phyloP scores from a whole-genome alignment of 1,140 invertebrate genomes.

The Tribolium madens region DNA sequence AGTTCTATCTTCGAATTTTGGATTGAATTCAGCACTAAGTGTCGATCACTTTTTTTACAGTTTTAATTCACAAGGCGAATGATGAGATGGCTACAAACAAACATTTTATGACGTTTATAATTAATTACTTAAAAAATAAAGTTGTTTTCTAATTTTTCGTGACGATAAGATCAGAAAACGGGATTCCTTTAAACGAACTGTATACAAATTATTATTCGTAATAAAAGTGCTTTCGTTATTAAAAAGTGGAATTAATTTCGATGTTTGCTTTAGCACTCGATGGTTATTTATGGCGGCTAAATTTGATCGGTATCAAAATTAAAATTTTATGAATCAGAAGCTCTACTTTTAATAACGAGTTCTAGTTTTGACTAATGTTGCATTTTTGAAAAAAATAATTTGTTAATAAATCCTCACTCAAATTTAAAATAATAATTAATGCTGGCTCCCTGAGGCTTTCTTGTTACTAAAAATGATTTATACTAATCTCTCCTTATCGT shows the following conservation, averaged over 20 bases:
- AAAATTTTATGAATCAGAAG: not conserved
- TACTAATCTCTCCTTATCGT: slow-evolving; percentile 5
- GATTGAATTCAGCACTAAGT: not conserved
- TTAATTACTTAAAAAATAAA: slow-evolving; percentile 9
- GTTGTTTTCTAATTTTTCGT: not conserved
- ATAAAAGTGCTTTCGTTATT: slow-evolving; percentile 18
- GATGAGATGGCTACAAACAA: not conserved
- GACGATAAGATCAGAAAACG: slow-evolving; percentile 5
- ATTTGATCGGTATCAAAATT: slow-evolving; percentile 10
- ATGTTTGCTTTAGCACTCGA: slow-evolving; percentile 3
- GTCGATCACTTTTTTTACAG: not conserved
- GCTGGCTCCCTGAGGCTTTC: not conserved
- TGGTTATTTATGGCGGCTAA: not conserved
- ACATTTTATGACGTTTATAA: slow-evolving; percentile 2
- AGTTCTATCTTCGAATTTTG: not conserved
- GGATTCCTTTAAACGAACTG: slow-evolving; percentile 11
- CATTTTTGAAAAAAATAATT: slow-evolving; percentile 12
- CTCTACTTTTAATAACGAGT: not conserved
- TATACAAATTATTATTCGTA: slow-evolving; percentile 10
- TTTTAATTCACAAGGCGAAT: not conserved
- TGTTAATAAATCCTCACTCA: slow-evolving; percentile 27
- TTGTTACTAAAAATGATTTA: slow-evolving; percentile 24
- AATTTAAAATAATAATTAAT: slow-evolving; percentile 23
- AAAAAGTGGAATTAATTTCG: slow-evolving; percentile 2
- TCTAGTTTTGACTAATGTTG: slow-evolving; percentile 1